Evolutionary conservation across 2,797 vertebrate genomes (phyloP).

Genomic region (Lerista edwardsae): DNA sequence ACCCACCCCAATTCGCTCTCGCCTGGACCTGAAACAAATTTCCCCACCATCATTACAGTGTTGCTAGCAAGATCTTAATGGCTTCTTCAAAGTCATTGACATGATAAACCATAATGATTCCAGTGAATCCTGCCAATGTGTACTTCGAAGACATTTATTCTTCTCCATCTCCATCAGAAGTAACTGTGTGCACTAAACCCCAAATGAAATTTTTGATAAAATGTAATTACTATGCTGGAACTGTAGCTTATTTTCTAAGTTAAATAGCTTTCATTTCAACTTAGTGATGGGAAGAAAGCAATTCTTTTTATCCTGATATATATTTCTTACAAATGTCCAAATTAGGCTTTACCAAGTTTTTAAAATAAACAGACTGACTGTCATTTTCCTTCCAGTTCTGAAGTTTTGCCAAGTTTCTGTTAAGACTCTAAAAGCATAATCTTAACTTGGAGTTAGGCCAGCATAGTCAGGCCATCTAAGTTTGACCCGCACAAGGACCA

Average conservation of each 20-base stretch:
- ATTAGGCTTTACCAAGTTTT: constrained; percentile 2
- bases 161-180: neutral
- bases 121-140: constrained; percentile 5
- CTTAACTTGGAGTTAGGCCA: too few species aligned
- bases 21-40: constrained; percentile 18
- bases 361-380: constrained; percentile 22
- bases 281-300: constrained; percentile 8
- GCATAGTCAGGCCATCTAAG: too few species aligned
- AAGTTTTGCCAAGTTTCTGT: constrained; percentile 5
- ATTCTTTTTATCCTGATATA: constrained; percentile 16
- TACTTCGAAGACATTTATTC: constrained; percentile 7
- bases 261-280: constrained; percentile 15
- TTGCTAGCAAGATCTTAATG: constrained; percentile 26
- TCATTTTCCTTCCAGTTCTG: neutral
- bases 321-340: neutral
- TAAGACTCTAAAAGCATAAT: too few species aligned
- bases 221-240: neutral
- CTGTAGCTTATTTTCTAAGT: neutral
- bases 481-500: too few species aligned
- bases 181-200: constrained; percentile 9
- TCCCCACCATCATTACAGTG: neutral
- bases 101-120: neutral
- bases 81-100: constrained; percentile 9
- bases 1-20: neutral
- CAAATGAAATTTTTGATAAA: constrained; percentile 31